These are phyloP conservation scores for Chelonoidis abingdonii DNA, from an alignment of 2,113 vertebrate species.

Conservation along the genomic window DNA sequence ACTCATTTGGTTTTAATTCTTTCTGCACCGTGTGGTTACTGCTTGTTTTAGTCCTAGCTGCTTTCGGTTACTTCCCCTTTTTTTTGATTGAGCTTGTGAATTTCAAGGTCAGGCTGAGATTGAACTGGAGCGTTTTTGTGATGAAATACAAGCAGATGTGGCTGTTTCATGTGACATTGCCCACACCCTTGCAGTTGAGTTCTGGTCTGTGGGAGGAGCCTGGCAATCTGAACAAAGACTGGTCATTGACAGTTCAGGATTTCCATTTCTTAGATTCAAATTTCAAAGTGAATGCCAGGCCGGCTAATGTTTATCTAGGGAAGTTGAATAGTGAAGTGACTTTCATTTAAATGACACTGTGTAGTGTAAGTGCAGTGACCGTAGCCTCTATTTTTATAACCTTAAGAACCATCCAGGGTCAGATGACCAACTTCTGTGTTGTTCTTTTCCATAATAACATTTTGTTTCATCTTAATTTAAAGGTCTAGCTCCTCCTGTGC, in stretches of 20 bases:
- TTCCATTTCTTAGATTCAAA: not conserved
- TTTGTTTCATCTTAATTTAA: not conserved
- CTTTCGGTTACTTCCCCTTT: conserved; percentile 59
- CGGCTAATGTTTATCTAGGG: conserved; percentile 4
- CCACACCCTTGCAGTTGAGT: not conserved
- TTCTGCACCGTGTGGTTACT: conserved; percentile 60
- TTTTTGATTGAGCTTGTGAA: conserved; percentile 63
- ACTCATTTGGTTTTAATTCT: conserved; percentile 85
- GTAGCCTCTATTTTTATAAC: not conserved
- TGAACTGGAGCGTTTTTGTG: conserved; percentile 72
- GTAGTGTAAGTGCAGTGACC: not conserved
- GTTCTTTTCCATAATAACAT: not conserved
- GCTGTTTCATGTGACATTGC: conserved; percentile 55
- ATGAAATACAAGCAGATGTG: conserved; percentile 84
- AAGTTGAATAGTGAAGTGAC: not conserved
- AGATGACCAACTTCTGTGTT: not conserved
- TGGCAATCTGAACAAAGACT: conserved; percentile 11
- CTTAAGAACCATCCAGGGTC: not conserved
- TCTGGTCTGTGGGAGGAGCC: conserved; percentile 36
- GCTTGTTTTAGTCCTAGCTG: conserved; percentile 72
- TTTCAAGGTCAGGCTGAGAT: conserved; percentile 82
- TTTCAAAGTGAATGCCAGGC: conserved; percentile 34
- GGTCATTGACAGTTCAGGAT: not conserved
- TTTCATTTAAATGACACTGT: not conserved
- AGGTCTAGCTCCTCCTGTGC: not conserved